These are phyloP conservation scores for Latheticus oryzae DNA, from an alignment of 2,888 invertebrate species.

Conservation along the genomic window DNA sequence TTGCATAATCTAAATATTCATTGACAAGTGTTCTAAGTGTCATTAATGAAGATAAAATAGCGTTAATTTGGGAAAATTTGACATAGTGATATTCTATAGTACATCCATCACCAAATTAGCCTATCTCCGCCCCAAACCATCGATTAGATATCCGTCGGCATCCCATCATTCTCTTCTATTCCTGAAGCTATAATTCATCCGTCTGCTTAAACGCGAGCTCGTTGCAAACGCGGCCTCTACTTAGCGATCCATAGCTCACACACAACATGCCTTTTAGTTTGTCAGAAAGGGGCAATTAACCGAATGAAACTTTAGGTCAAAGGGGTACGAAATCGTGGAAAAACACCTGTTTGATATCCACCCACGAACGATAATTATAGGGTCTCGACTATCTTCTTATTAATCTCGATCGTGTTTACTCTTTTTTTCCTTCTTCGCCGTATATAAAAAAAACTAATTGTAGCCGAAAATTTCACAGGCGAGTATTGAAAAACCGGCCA, in stretches of 20 bases:
- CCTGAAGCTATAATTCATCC: constrained; percentile 50
- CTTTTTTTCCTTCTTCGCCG: constrained; percentile 20
- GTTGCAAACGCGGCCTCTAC: constrained; percentile 46
- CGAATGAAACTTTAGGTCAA: constrained; percentile 50
- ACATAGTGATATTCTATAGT: no score
- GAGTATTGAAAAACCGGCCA: constrained; percentile 82
- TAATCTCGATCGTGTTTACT: constrained; percentile 35
- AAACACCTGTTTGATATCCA: constrained; percentile 42
- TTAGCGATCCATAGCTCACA: constrained; percentile 56
- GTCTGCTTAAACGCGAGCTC: constrained; percentile 39
- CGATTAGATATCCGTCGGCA: not conserved
- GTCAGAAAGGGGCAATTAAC: constrained; percentile 59
- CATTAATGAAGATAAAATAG: no score
- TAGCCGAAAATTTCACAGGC: constrained; percentile 67
- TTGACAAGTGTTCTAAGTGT: no score
- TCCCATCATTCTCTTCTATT: constrained; percentile 11
- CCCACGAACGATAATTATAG: constrained; percentile 42
- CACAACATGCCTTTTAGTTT: constrained; percentile 57
- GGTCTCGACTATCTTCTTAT: constrained; percentile 40
- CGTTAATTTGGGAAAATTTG: no score
- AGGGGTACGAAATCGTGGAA: constrained; percentile 48
- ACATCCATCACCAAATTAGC: no score
- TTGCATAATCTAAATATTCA: no score
- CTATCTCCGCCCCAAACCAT: no score
- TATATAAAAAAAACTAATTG: constrained; percentile 21